These are phyloP conservation scores for Cartodere bifasciata DNA, from an alignment of 2,888 invertebrate genomes.

Conservation along the genomic window DNA sequence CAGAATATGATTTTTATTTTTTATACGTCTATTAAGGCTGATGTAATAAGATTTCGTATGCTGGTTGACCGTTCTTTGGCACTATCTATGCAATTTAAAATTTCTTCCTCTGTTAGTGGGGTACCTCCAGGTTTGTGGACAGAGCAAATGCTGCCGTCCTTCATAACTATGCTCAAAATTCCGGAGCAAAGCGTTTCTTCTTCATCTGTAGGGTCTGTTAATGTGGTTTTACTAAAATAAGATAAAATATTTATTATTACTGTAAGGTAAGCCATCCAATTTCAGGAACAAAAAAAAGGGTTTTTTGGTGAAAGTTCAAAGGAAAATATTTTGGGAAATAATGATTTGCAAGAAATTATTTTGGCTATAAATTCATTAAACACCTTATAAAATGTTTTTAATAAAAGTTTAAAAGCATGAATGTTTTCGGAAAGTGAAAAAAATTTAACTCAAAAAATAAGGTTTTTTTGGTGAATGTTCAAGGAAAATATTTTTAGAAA, in stretches of 20 bases:
- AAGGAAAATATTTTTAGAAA: no score
- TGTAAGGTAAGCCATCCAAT: no score
- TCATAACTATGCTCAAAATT: constrained; percentile 54
- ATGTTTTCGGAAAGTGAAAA: no score
- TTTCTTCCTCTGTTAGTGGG: constrained; percentile 43
- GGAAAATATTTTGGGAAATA: no score
- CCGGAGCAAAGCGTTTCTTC: constrained; percentile 66
- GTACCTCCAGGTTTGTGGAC: constrained; percentile 66
- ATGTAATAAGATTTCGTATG: constrained; percentile 36
- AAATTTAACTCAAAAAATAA: no score
- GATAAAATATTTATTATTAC: neutral
- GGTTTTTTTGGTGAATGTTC: no score
- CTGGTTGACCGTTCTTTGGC: constrained; percentile 45
- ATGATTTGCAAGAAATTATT: no score
- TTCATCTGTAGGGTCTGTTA: constrained; percentile 72
- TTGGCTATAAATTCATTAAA: no score
- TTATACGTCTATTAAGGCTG: constrained; percentile 18
- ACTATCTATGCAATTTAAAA: constrained; percentile 45
- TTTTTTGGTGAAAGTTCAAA: no score
- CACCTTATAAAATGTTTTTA: no score
- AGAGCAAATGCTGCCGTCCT: constrained; percentile 45
- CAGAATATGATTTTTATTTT: neutral
- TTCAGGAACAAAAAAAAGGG: no score
- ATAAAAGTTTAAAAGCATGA: no score
- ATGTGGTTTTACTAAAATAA: constrained; percentile 47